Percentiles rank a stretch among this genome's conserved stretches.
phyloP scores from a whole-genome alignment of 2,888 invertebrate genomes.

The Pheosia tremula region DNA sequence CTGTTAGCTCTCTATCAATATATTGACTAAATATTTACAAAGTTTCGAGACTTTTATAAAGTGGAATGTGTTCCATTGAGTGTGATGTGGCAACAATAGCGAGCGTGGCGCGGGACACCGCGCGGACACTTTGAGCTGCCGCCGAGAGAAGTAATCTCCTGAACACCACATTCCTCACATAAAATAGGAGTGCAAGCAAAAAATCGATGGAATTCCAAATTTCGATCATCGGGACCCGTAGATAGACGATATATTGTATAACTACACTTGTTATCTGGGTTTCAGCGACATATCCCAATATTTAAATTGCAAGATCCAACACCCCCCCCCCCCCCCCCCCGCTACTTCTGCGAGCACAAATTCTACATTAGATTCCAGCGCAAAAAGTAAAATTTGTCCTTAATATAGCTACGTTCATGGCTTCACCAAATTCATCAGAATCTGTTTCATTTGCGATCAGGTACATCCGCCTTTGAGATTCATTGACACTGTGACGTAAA shows the following conservation, averaged over 20 bases:
- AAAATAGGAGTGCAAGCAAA: conserved; percentile 61
- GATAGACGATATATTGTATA: no score
- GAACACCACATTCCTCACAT: conserved; percentile 78
- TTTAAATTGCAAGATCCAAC: no score
- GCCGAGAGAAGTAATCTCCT: conserved; percentile 62
- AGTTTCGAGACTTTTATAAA: conserved; percentile 20
- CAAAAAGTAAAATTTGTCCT: no score
- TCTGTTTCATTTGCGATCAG: not conserved
- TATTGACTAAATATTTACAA: conserved; percentile 36
- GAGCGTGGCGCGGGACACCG: conserved; percentile 33
- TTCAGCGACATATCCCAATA: no score
- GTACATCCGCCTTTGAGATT: no score
- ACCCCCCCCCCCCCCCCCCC: no score
- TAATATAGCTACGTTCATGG: no score
- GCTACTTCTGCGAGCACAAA: not conserved
- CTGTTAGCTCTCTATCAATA: conserved; percentile 25
- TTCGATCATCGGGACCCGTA: conserved; percentile 30
- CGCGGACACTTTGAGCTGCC: conserved; percentile 43
- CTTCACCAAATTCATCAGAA: not conserved
- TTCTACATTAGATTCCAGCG: no score
- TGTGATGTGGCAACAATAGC: conserved; percentile 37
- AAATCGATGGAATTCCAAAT: conserved; percentile 33
- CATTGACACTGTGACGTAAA: no score
- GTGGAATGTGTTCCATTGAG: conserved; percentile 30
- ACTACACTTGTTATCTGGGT: no score